Evolutionary conservation across 2,797 vertebrate species (phyloP).

Genomic region (Pelobates cultripes): DNA sequence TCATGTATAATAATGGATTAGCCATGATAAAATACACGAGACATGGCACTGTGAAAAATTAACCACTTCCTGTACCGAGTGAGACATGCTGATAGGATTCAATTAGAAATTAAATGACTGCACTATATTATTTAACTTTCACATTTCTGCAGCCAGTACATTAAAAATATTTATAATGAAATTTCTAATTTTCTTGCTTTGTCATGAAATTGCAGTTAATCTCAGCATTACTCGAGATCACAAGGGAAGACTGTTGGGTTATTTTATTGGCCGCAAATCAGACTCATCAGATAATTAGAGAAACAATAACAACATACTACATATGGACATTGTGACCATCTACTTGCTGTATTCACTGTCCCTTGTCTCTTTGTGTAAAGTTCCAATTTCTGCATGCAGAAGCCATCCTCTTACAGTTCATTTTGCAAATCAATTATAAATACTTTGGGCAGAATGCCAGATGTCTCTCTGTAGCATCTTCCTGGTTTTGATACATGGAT

Average conservation of each 20-base stretch:
- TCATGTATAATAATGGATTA: slow-evolving; percentile 56
- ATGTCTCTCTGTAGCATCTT: slow-evolving; percentile 50
- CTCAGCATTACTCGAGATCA: not conserved
- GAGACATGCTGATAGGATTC: not conserved
- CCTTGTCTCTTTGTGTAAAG: slow-evolving; percentile 33
- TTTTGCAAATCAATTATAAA: slow-evolving; percentile 55
- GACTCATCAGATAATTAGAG: slow-evolving; percentile 39
- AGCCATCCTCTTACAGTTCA: slow-evolving; percentile 40
- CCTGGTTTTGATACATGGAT: slow-evolving; percentile 51
- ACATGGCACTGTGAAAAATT: slow-evolving; percentile 30
- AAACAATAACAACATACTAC: slow-evolving; percentile 12
- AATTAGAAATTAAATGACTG: not conserved
- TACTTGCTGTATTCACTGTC: slow-evolving; percentile 26
- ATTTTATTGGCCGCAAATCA: slow-evolving; percentile 14
- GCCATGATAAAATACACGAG: slow-evolving; percentile 43
- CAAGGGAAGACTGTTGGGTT: not conserved
- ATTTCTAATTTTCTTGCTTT: not conserved
- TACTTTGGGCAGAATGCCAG: slow-evolving; percentile 50
- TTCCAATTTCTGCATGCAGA: slow-evolving; percentile 39
- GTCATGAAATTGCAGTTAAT: not conserved
- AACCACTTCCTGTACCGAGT: slow-evolving; percentile 20
- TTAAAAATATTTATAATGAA: not conserved
- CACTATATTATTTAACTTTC: not conserved
- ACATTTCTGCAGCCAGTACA: not conserved
- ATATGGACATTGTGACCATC: slow-evolving; percentile 22